Base-by-base conservation (phyloP, 2,888 invertebrate species). In the Drosophila colorata region DNA sequence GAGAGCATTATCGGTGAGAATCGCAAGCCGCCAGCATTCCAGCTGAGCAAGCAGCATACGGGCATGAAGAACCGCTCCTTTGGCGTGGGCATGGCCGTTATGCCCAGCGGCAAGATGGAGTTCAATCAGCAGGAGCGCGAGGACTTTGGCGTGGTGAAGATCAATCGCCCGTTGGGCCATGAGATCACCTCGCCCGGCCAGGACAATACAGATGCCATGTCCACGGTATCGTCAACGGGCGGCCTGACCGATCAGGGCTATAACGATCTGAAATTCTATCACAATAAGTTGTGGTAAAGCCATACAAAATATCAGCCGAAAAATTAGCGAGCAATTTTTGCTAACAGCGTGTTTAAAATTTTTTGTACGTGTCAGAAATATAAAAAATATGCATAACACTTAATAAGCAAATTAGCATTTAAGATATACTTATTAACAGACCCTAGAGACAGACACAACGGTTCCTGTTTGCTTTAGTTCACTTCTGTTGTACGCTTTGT, bases 191-290 rank as follows among this genome's bases (percentile, higher is more conserved):
- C 90, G 13, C 81, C 89, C 31, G 72, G 79, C 1, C 75, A 78
- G 28, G 92, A 90, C 66, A 90, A 91, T 38, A 80, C 87, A n/a
- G 92, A 91, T 68, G 90, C 89, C 52, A 87, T 90, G 83, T 92
- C 92, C 37, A 91, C 90, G 1, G 87, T 84, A 3, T 90, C 90
- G 11, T 86, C 90, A 2, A 84, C 83, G 4, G 90, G 93, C 8
- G 94, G 94, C 49, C 92, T 93, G 65, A 95, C 95, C 18, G 94
- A 94, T 49, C 94, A 94, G 85, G 95, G 95, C 43, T 95, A 94
- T 91, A 94, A 96, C 80, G 96, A 96, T 92, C 93, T 96, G 43
- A 96, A 96, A 90, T 96, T 95, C 92, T 95, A 95, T 91, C 96
- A 96, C 92, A 96, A 95, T 85, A 95, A 95, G 81, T 93, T 96